These are phyloP conservation scores for Pheosia gnoma DNA, from an alignment of 2,888 invertebrate genomes.

Conservation along the genomic window DNA sequence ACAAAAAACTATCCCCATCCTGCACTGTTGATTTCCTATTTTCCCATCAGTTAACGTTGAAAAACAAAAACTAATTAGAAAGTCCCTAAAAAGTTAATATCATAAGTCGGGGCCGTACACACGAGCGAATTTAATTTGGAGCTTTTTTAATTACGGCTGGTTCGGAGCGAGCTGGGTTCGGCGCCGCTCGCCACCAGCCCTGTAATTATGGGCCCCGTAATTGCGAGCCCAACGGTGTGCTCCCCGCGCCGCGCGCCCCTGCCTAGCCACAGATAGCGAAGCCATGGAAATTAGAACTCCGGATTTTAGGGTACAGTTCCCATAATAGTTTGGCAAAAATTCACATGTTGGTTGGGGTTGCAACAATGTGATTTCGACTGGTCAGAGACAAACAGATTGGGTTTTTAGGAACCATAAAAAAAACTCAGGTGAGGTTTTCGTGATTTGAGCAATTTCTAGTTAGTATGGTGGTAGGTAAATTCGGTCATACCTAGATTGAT, in stretches of 20 bases:
- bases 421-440: too few species aligned
- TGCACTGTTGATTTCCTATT: conserved; percentile 47
- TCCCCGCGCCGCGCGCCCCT: conserved; percentile 58
- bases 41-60: conserved; percentile 57
- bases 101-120: conserved; percentile 77
- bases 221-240: conserved; percentile 73
- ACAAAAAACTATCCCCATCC: conserved; percentile 20
- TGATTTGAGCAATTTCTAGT: too few species aligned
- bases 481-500: too few species aligned
- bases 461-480: too few species aligned
- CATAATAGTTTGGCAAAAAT: conserved; percentile 25
- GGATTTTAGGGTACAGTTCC: conserved; percentile 25
- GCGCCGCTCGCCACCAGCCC: conserved; percentile 78
- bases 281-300: conserved; percentile 60
- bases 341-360: conserved; percentile 7
- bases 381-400: not conserved
- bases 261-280: conserved; percentile 59
- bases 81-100: conserved; percentile 82
- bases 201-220: conserved; percentile 83
- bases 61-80: conserved; percentile 80
- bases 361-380: too few species aligned
- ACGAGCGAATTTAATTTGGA: conserved; percentile 84
- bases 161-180: conserved; percentile 73
- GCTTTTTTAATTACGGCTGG: conserved; percentile 82
- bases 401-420: not conserved